Evolutionary conservation across 37 sponge, comb jelly and placozoan species (phyloP).

Genomic region (Crambe crambe): DNA sequence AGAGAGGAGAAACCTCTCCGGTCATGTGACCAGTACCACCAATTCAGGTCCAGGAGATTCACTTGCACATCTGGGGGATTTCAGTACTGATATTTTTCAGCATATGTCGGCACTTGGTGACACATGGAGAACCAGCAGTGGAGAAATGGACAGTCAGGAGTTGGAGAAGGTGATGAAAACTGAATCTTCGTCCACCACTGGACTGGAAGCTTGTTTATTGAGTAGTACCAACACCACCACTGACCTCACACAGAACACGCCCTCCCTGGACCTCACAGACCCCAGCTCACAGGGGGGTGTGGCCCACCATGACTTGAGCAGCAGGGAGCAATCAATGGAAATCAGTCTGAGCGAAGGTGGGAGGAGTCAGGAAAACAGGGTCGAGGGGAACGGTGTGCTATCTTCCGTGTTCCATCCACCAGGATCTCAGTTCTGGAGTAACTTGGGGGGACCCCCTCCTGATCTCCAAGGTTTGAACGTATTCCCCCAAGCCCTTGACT

Average conservation of each 20-base stretch:
- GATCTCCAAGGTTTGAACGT: not conserved
- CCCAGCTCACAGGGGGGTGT: not conserved
- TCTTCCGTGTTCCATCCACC: not conserved
- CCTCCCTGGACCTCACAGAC: conserved; percentile 3
- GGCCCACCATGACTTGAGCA: not conserved
- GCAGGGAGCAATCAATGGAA: not conserved
- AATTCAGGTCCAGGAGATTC: too few species aligned
- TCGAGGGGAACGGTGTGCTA: not conserved
- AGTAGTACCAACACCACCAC: not conserved
- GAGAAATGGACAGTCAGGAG: not conserved
- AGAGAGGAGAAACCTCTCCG: not conserved
- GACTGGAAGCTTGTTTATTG: conserved; percentile 5
- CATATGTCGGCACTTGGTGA: not conserved
- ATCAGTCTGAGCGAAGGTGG: not conserved
- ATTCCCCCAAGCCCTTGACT: conserved; percentile 16
- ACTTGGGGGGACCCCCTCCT: not conserved
- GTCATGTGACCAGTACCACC: not conserved
- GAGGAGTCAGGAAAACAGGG: not conserved
- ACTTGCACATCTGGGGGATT: not conserved
- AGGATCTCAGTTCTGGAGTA: not conserved
- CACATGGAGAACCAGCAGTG: not conserved
- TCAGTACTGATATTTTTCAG: not conserved
- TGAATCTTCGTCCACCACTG: not conserved
- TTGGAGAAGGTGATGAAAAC: not conserved
- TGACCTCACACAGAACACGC: not conserved